Conservation (phyloP, 2,888 invertebrate species). For the Pyrochroa serraticornis region DNA sequence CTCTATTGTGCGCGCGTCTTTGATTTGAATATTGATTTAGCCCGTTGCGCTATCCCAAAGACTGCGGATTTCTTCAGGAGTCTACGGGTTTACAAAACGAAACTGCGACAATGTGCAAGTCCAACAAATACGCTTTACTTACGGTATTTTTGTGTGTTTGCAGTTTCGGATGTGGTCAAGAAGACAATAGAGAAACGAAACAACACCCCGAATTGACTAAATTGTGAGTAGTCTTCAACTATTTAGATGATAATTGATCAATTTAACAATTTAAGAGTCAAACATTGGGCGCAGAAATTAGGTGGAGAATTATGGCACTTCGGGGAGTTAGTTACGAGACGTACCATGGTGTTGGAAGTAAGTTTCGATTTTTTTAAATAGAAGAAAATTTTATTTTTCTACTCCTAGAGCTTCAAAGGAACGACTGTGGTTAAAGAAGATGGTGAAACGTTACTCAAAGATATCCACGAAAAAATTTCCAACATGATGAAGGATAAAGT, state of each 20-base stretch:
- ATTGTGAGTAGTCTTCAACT: conserved; percentile 39
- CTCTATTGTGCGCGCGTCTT: neutral
- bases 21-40: no score
- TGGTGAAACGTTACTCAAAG: conserved; percentile 78
- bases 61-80: no score
- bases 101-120: no score
- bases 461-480: conserved; percentile 83
- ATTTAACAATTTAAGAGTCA: conserved; percentile 63
- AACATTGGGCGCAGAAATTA: conserved; percentile 82
- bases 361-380: no score
- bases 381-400: no score
- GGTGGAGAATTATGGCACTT: conserved; percentile 81
- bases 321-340: conserved; percentile 80
- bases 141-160: conserved; percentile 38
- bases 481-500: conserved; percentile 89
- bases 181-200: conserved; percentile 42
- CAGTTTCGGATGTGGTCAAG: conserved; percentile 34
- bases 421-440: conserved; percentile 76
- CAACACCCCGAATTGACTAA: conserved; percentile 49
- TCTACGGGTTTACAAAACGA: neutral
- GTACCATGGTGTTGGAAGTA: conserved; percentile 79
- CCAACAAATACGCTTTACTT: neutral
- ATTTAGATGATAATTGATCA: conserved; percentile 1
- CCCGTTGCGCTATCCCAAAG: no score
- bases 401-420: conserved; percentile 82